Evolutionary conservation across 2,113 vertebrate species (phyloP), one percentile per base, ranked within the genome.

Genomic region (Telmatochromis sp.): DNA sequence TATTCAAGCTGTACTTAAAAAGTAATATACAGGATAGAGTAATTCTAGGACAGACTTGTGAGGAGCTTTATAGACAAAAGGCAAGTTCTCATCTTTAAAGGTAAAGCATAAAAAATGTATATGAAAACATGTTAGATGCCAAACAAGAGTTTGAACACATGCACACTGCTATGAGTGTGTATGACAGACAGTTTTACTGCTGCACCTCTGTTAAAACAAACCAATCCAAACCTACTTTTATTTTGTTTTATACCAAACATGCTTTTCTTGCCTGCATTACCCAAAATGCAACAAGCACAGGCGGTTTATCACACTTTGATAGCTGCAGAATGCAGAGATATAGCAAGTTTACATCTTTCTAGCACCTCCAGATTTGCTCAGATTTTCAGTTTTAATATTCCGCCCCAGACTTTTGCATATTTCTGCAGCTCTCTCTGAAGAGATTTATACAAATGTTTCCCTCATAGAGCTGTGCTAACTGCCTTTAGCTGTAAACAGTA

Each of bases 231-330:
- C 55, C 7, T 58, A 2, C 55, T 31, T 58, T 58, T 31, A 58
- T 58, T 75, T 9, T 47, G 35, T 26, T 47, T 75, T 10, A 33
- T 21, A 23, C 3, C 1, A 75, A 26, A 6, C 6, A 75, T 5
- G 40, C 42, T 47, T 75, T 3, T 10, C 21, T 28, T 47, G 9
- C 9, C 42, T 75, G 14, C 9, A 31, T 78, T 49, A 31, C 70
- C 70, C 26, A 78, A 28, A 49, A 78, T 19, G 70, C 70, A 78
- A 49, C 23, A 28, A 75, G 23, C 70, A 47, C 23, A 5, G 15
- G 0, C 0, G 0, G 23, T 47, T 28, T 28, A 26, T 47, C 14
- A 28, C 4, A 28, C 70, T 1, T 21, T 47, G 21, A 31, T 75
- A 75, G 70, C 23, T 12, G 68, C 23, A 47, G 23, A 15, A 0